Percentiles rank a stretch among this genome's conserved stretches.
Conservation (phyloP, 1,140 invertebrate species). For the Saccostrea cuccullata region DNA sequence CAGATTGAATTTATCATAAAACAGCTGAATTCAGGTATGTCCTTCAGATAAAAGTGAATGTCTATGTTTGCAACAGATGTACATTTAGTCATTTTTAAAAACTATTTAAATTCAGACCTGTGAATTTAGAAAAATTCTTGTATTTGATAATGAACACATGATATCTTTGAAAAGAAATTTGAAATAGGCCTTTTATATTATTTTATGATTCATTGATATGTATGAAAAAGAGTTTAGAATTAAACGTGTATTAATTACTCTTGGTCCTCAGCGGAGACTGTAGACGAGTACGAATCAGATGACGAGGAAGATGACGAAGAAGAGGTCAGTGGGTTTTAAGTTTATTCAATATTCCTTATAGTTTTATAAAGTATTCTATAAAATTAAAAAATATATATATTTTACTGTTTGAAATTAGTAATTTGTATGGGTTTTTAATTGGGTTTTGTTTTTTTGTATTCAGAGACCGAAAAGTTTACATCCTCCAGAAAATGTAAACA, state of each 20-base stretch:
- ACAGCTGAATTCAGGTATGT: slow-evolving; percentile 78
- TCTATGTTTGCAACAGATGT: neutral
- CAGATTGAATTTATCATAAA: slow-evolving; percentile 80
- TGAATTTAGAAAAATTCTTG: neutral
- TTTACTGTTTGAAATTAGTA: no score
- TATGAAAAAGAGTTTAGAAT: neutral
- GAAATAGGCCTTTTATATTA: neutral
- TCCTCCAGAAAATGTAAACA: no score
- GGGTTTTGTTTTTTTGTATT: no score
- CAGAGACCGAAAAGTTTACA: no score
- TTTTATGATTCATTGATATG: no score
- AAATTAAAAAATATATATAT: no score
- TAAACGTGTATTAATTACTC: neutral
- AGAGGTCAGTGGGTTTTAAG: slow-evolving; percentile 59
- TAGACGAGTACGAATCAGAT: slow-evolving; percentile 75
- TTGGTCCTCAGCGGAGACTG: slow-evolving; percentile 65
- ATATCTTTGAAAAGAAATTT: neutral
- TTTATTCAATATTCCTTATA: neutral
- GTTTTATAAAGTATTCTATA: no score
- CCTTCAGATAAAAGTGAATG: neutral
- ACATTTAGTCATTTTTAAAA: neutral
- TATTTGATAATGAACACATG: neutral
- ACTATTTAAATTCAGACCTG: neutral
- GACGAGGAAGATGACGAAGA: slow-evolving; percentile 78
- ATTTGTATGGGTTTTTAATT: no score